These are phyloP conservation scores for Sebastes steindachneri DNA, from an alignment of 2,797 vertebrate species.

Conservation along the genomic window DNA sequence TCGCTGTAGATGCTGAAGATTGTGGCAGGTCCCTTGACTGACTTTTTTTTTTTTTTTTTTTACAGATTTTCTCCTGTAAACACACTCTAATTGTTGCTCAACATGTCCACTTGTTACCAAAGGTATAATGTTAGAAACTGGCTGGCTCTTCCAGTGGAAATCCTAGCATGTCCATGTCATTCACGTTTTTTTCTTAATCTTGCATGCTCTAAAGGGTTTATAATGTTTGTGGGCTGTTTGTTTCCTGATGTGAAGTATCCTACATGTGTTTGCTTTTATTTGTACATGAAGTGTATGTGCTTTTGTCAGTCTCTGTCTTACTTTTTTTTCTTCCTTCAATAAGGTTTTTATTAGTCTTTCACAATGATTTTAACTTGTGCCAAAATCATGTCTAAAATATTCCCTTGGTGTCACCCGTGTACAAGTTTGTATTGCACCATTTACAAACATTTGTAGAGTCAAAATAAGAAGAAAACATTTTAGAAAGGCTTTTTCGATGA, in stretches of 20 bases:
- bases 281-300: constrained; percentile 7
- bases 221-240: not conserved
- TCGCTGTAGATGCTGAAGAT: constrained; percentile 47
- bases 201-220: not conserved
- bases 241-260: not conserved
- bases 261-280: constrained; percentile 26
- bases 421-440: constrained; percentile 35
- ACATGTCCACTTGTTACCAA: constrained; percentile 4
- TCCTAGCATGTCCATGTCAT: constrained; percentile 4
- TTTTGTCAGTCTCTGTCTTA: constrained; percentile 1
- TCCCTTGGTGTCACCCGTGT: not conserved
- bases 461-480: constrained; percentile 36
- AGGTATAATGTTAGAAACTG: constrained; percentile 63
- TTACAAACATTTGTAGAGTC: constrained; percentile 54
- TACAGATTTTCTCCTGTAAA: constrained; percentile 24
- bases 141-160: constrained; percentile 75
- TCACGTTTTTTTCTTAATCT: not conserved
- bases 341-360: constrained; percentile 9
- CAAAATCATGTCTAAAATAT: constrained; percentile 9
- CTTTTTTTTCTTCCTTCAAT: not conserved
- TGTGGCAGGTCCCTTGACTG: constrained; percentile 65
- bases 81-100: constrained; percentile 7
- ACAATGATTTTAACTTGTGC: constrained; percentile 1
- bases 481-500: constrained; percentile 24
- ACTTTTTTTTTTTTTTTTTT: not conserved